Conservation (phyloP, 2,797 vertebrate species). For the Myotis vivesi region DNA sequence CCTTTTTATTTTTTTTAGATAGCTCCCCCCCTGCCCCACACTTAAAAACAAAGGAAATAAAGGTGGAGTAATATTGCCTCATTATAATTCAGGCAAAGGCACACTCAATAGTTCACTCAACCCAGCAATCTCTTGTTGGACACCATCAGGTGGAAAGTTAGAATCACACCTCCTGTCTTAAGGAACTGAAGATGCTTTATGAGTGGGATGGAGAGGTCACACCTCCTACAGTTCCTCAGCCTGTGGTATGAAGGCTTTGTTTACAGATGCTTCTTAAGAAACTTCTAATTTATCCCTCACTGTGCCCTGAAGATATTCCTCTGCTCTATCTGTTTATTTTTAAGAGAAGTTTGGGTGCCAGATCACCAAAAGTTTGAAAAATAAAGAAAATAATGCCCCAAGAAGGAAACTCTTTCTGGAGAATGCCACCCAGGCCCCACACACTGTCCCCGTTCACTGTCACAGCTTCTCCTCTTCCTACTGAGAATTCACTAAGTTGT, state of each 20-base stretch:
- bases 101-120: neutral
- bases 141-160: neutral
- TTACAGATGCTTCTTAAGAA: neutral
- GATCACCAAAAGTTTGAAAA: neutral
- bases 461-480: neutral
- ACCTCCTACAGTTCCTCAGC: neutral
- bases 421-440: neutral
- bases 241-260: neutral
- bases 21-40: neutral
- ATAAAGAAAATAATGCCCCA: neutral
- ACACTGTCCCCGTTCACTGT: neutral
- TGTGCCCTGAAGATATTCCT: neutral
- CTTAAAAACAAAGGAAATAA: neutral
- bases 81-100: neutral
- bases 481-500: neutral
- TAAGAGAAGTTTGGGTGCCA: neutral
- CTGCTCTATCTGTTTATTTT: neutral
- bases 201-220: too few relatives aligned
- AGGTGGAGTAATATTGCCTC: neutral
- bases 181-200: neutral
- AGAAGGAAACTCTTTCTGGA: neutral
- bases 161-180: neutral
- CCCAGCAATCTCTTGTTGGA: neutral
- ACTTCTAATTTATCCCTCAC: neutral
- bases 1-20: neutral